Evolutionary conservation across 2,797 vertebrate species (phyloP).

Genomic region (Tinamus major): DNA sequence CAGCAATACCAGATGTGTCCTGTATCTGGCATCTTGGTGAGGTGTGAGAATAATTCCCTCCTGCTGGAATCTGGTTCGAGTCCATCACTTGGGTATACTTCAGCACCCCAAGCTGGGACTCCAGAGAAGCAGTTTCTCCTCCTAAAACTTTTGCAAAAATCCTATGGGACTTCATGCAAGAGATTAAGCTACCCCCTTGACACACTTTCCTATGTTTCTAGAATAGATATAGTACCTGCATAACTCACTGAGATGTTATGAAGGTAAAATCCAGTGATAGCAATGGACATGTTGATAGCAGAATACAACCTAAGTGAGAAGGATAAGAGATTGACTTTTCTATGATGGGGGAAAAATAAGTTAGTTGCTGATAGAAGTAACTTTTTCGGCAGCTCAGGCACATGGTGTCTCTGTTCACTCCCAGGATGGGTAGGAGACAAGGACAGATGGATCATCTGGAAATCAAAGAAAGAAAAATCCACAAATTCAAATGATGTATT

Average conservation of each 20-base stretch:
- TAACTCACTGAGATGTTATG: not conserved
- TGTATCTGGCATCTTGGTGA: not conserved
- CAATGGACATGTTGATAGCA: not conserved
- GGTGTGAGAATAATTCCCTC: not conserved
- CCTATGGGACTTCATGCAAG: not conserved
- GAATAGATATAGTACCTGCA: not conserved
- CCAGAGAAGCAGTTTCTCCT: not conserved
- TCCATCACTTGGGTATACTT: fast-evolving
- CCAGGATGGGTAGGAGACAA: constrained; percentile 6
- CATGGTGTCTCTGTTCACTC: constrained; percentile 36
- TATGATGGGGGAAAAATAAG: not conserved
- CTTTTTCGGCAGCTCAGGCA: not conserved
- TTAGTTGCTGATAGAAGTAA: constrained; percentile 1
- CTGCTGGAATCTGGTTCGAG: not conserved
- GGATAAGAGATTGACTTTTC: not conserved
- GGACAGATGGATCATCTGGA: constrained; percentile 33
- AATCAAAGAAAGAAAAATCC: constrained; percentile 47
- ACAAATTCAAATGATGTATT: constrained; percentile 66
- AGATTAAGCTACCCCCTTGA: not conserved
- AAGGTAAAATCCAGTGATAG: not conserved
- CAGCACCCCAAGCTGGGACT: not conserved
- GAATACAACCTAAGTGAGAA: not conserved
- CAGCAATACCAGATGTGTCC: not conserved
- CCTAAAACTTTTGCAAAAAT: not conserved
- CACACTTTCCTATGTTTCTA: not conserved